phyloP scores from a whole-genome alignment of 2,888 invertebrate species.

The Callosobruchus maculatus region DNA sequence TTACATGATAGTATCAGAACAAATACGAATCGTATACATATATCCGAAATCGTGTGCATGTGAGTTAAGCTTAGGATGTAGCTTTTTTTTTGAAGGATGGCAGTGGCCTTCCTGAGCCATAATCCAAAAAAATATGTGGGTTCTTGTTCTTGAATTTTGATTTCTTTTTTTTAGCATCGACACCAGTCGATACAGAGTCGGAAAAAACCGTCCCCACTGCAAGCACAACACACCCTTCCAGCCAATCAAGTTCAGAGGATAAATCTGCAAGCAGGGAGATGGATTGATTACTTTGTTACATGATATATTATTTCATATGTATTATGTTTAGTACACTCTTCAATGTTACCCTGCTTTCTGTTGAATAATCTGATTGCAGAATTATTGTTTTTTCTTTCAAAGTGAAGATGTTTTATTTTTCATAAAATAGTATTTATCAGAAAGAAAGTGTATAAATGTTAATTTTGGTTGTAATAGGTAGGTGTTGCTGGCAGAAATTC shows the following conservation, averaged over 20 bases:
- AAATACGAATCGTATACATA: too few species aligned
- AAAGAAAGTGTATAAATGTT: not conserved
- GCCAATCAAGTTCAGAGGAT: not conserved
- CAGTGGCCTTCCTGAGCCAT: too few species aligned
- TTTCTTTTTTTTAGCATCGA: not conserved
- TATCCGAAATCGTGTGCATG: too few species aligned
- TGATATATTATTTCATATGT: constrained; percentile 19
- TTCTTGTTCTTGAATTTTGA: too few species aligned
- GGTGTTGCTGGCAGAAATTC: not conserved
- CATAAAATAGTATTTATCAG: not conserved
- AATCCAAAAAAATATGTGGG: too few species aligned
- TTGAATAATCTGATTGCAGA: not conserved
- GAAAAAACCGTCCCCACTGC: not conserved
- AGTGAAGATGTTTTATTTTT: constrained; percentile 29
- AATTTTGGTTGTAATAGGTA: not conserved
- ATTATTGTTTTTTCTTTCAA: not conserved
- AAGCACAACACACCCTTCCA: not conserved
- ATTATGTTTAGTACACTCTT: constrained; percentile 13
- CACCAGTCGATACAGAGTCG: not conserved
- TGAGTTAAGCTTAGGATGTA: too few species aligned
- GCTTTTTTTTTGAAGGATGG: too few species aligned
- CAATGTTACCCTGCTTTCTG: constrained; percentile 4
- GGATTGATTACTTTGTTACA: constrained; percentile 18
- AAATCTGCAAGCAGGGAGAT: constrained; percentile 11
- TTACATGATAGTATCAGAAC: too few species aligned